Evolutionary conservation across 2,888 invertebrate genomes (phyloP).

Genomic region (Pandemis corylana): DNA sequence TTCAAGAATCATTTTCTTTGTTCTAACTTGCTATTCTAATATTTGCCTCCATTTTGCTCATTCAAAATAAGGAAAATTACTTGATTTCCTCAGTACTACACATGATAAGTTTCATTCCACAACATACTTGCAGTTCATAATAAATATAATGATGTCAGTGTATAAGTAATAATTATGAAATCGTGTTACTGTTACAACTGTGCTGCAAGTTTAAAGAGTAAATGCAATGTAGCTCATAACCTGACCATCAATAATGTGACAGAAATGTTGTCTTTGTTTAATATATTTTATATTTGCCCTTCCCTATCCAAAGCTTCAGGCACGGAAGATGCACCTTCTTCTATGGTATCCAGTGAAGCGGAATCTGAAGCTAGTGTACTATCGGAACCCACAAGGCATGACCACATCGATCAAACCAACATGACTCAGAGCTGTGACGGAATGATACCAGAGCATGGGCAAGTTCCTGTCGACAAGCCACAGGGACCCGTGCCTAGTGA

Average conservation of each 20-base stretch:
- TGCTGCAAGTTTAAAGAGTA: constrained; percentile 6
- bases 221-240: background rate
- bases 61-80: constrained; percentile 25
- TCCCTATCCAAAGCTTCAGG: constrained; percentile 53
- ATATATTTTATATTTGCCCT: constrained; percentile 11
- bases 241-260: constrained; percentile 1
- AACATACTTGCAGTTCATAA: background rate
- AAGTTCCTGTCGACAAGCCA: constrained; percentile 56
- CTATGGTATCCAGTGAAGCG: constrained; percentile 79
- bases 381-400: constrained; percentile 65
- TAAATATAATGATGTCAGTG: too few species aligned
- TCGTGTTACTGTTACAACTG: constrained; percentile 11
- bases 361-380: constrained; percentile 76
- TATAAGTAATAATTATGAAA: constrained; percentile 5
- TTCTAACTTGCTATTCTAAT: background rate
- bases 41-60: background rate
- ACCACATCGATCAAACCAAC: constrained; percentile 50
- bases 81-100: constrained; percentile 19
- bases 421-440: constrained; percentile 52
- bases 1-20: too few species aligned
- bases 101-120: constrained; percentile 6
- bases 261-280: constrained; percentile 19
- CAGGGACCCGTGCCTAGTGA: constrained; percentile 55
- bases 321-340: constrained; percentile 78
- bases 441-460: constrained; percentile 49